These are phyloP conservation scores for Drosophila yooni DNA, from an alignment of 2,888 invertebrate genomes.

Conservation along the genomic window DNA sequence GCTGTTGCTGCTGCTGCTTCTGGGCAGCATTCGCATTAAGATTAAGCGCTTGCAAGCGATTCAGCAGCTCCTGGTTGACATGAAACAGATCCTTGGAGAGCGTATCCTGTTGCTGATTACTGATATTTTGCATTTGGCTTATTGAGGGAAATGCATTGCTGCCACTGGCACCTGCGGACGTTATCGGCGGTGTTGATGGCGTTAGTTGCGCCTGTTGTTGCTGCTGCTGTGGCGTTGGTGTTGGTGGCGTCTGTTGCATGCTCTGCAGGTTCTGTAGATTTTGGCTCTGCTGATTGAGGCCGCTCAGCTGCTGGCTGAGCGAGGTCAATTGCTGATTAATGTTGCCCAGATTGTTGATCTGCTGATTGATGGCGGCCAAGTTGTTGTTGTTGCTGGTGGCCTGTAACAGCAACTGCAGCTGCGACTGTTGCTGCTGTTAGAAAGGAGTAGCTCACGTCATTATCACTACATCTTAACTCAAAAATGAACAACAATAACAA, in stretches of 20 bases:
- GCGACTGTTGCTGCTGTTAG: slow-evolving; percentile 75
- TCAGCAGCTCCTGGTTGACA: slow-evolving; percentile 85
- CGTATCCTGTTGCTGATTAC: slow-evolving; percentile 83
- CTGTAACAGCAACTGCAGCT: slow-evolving; percentile 84
- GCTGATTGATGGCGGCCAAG: slow-evolving; percentile 84
- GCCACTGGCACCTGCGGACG: slow-evolving; percentile 66
- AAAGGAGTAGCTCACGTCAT: slow-evolving; percentile 49
- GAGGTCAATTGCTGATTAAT: slow-evolving; percentile 85
- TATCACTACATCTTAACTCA: slow-evolving; percentile 48
- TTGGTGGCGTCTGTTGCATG: slow-evolving; percentile 78
- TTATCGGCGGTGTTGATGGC: slow-evolving; percentile 81
- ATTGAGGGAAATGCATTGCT: slow-evolving; percentile 83
- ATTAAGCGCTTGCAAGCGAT: slow-evolving; percentile 84
- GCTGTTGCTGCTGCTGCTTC: slow-evolving; percentile 76
- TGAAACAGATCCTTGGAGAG: slow-evolving; percentile 85
- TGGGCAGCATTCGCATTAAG: slow-evolving; percentile 71
- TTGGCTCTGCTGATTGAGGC: slow-evolving; percentile 85
- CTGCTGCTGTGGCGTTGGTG: slow-evolving; percentile 72
- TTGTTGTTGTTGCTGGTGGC: slow-evolving; percentile 84
- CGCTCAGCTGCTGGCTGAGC: slow-evolving; percentile 84
- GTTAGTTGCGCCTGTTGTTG: slow-evolving; percentile 62
- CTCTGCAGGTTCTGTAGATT: slow-evolving; percentile 84
- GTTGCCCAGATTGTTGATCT: slow-evolving; percentile 84
- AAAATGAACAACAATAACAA: slow-evolving; percentile 42
- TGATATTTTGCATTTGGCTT: slow-evolving; percentile 83